Percentiles rank a stretch among this genome's conserved stretches.
phyloP scores from a whole-genome alignment of 2,113 vertebrate species.

The Chamaetylas fuelleborni region DNA sequence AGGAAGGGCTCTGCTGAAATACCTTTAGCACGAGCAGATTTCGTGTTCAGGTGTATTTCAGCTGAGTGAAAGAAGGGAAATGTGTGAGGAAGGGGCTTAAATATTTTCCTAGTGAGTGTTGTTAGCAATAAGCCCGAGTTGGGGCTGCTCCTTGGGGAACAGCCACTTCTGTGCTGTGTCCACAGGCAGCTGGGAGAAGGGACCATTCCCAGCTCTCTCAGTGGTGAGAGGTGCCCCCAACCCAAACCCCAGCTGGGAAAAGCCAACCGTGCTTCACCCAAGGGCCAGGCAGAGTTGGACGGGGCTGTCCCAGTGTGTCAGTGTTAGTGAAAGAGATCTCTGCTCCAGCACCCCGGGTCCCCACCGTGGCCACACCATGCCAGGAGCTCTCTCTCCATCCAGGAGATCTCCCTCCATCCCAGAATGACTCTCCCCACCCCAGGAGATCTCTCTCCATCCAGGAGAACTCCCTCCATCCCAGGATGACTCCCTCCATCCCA shows the following conservation, averaged over 20 bases:
- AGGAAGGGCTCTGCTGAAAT: not conserved
- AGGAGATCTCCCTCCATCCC: not conserved
- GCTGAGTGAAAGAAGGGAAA: not conserved
- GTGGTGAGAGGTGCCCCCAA: not conserved
- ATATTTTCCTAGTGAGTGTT: not conserved
- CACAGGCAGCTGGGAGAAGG: not conserved
- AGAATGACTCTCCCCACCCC: not conserved
- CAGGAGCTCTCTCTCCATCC: not conserved
- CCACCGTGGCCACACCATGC: not conserved
- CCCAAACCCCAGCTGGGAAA: not conserved
- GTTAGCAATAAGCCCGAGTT: slow-evolving; percentile 52
- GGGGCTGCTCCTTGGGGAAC: not conserved
- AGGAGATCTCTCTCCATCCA: rapidly evolving
- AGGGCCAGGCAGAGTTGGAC: not conserved
- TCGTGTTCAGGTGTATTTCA: not conserved
- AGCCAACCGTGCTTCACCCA: not conserved
- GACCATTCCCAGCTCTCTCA: not conserved
- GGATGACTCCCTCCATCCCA: not conserved
- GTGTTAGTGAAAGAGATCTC: not conserved
- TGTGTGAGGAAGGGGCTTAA: not conserved
- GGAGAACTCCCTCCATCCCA: too few species aligned
- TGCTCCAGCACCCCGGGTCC: not conserved
- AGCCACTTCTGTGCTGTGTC: not conserved
- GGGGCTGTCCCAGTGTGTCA: not conserved
- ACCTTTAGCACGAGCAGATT: not conserved